These are phyloP conservation scores for Athalia rosae DNA, from an alignment of 2,888 invertebrate genomes.

Conservation along the genomic window DNA sequence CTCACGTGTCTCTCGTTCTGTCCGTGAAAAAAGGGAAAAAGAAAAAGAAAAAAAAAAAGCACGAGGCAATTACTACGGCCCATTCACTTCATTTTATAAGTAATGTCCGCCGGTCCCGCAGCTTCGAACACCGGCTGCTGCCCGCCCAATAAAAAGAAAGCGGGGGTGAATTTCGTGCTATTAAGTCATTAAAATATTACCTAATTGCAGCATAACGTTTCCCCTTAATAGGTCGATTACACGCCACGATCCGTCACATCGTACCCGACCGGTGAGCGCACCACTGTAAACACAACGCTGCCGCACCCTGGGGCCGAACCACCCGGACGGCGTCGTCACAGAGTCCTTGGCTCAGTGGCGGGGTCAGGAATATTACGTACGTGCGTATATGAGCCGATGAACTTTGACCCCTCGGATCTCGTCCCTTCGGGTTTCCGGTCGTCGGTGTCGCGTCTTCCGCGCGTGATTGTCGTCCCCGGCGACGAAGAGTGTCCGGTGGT, in stretches of 20 bases:
- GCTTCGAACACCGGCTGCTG: no score
- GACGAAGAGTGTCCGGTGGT: no score
- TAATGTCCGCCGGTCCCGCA: no score
- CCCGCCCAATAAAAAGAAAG: neutral
- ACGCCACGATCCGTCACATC: constrained; percentile 59
- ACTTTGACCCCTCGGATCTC: constrained; percentile 12
- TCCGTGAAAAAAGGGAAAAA: no score
- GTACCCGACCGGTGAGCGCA: constrained; percentile 40
- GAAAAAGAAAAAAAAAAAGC: no score
- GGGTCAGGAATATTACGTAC: constrained; percentile 26
- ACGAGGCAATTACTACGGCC: no score
- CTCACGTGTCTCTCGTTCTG: no score
- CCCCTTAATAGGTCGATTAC: constrained; percentile 58
- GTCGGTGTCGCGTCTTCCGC: neutral
- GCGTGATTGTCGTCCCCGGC: no score
- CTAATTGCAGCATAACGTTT: constrained; percentile 52
- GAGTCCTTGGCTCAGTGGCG: constrained; percentile 33
- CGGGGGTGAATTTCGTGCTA: constrained; percentile 47
- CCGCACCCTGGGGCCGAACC: neutral
- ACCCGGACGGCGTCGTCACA: constrained; percentile 27
- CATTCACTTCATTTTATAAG: no score
- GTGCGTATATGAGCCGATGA: neutral
- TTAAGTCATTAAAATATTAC: constrained; percentile 55
- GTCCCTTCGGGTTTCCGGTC: neutral
- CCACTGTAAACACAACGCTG: constrained; percentile 32